These are phyloP conservation scores for Steinernema carpocapsae DNA, from an alignment of 2,888 invertebrate genomes.

Conservation along the genomic window DNA sequence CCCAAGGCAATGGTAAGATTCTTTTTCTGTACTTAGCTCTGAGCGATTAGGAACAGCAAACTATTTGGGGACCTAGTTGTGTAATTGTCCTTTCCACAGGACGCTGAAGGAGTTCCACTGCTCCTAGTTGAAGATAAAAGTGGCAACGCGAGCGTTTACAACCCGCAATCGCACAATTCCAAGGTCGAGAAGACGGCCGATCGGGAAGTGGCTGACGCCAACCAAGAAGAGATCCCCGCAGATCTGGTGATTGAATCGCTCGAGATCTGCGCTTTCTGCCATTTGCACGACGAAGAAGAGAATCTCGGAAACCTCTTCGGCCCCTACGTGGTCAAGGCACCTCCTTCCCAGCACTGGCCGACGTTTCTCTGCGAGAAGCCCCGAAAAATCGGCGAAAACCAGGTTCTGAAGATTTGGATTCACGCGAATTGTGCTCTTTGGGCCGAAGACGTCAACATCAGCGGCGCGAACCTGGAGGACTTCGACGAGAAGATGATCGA, in stretches of 20 bases:
- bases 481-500: conserved; percentile 8
- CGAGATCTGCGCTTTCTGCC: conserved; percentile 4
- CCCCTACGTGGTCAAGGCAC: conserved; percentile 12
- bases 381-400: not conserved
- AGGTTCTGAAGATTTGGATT: conserved; percentile 19
- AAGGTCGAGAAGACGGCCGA: not conserved
- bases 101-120: conserved; percentile 1
- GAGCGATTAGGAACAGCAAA: not conserved
- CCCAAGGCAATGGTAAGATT: not conserved
- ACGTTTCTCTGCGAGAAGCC: conserved; percentile 7
- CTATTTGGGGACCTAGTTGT: not conserved
- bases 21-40: not conserved
- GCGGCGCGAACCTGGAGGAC: not conserved
- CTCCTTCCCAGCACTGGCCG: not conserved
- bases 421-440: not conserved
- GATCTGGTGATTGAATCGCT: not conserved
- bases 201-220: not conserved
- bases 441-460: not conserved
- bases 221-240: not conserved
- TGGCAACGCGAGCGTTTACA: not conserved
- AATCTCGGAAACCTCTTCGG: conserved; percentile 20
- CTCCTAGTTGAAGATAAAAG: conserved; percentile 27
- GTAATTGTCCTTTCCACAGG: conserved; percentile 22
- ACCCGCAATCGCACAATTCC: not conserved
- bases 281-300: conserved; percentile 16